Evolutionary conservation across 2,113 vertebrate species (phyloP).

Genomic region (Coturnix japonica): DNA sequence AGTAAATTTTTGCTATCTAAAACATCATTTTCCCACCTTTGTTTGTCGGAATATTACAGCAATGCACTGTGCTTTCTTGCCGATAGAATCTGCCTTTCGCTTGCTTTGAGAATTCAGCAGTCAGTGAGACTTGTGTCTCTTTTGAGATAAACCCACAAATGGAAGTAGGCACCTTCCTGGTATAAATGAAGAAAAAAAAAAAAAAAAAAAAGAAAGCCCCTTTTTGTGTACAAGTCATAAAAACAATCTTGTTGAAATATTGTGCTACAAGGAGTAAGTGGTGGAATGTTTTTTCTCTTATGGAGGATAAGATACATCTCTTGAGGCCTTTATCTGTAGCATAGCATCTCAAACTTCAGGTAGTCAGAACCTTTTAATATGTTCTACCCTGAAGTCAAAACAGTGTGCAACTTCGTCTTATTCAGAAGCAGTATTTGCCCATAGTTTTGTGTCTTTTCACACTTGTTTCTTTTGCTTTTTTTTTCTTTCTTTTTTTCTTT

Average conservation of each 20-base stretch:
- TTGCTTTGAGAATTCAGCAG: background rate
- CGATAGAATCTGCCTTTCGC: background rate
- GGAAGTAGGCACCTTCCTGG: background rate
- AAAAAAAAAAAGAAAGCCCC: no score
- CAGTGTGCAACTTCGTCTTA: background rate
- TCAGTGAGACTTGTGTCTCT: background rate
- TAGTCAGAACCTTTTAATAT: background rate
- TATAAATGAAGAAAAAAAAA: background rate
- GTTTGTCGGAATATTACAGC: background rate
- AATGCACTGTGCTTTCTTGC: rapidly evolving
- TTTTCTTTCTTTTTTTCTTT: background rate
- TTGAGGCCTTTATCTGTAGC: background rate
- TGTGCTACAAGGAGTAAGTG: background rate
- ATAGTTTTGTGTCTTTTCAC: background rate
- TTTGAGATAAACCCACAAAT: background rate
- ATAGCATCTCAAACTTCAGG: background rate
- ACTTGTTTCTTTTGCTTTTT: background rate
- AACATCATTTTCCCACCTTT: background rate
- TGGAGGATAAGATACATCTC: background rate
- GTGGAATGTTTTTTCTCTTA: background rate
- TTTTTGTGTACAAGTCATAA: background rate
- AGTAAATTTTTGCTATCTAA: background rate
- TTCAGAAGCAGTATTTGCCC: background rate
- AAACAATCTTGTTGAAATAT: background rate
- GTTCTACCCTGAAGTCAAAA: background rate